Base-by-base conservation (phyloP, 2,797 vertebrate genomes). In the Chelon auratus region DNA sequence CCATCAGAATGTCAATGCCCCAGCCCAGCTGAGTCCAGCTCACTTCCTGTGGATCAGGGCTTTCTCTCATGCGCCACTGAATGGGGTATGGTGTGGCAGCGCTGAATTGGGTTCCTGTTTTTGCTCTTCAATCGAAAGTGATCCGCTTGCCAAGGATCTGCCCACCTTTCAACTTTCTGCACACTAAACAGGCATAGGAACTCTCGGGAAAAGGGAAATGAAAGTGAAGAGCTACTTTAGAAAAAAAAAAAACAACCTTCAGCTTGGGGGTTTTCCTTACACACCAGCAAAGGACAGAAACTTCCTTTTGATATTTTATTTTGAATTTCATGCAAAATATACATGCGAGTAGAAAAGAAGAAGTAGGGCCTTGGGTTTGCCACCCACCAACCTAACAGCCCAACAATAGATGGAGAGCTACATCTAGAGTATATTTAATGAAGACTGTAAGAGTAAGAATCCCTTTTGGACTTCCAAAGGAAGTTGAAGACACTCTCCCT, bases 41-140 rank as follows among this genome's bases (percentile, higher is more conserved):
- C 68, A 73, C 82, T 84, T 91, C 85, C 90, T 91, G 75, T 62
- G 81, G 72, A 83, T 91, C 79, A 88, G 85, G 68, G 84, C 73
- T 82, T 75, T 84, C 84, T 90, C 87, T 89, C 82, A 89, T 81
- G 62, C 81, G 12, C 60, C 62, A 17, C 68, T 92, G 87, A 92
- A 93, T 89, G 73, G 79, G 24, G 68, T 71, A 82, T 59, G 86
- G 88, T 90, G 86, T 89, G 69, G 59, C 77, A 65, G 62, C 50
- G 15, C 82, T 91, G 82, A 90, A 92, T 91, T 52, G 69, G 68
- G 84, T 89, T 93, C 85, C 87, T 92, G 91, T 92, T 91, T 89
- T 87, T 85, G 57, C 81, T 62, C 76, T 84, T 83, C 71, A 83
- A 77, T 88, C 42, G 67, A 89, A 90, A 86, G 76, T 62, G 63